Conservation (phyloP, 2,888 invertebrate genomes). For the Sphinx pinastri region DNA sequence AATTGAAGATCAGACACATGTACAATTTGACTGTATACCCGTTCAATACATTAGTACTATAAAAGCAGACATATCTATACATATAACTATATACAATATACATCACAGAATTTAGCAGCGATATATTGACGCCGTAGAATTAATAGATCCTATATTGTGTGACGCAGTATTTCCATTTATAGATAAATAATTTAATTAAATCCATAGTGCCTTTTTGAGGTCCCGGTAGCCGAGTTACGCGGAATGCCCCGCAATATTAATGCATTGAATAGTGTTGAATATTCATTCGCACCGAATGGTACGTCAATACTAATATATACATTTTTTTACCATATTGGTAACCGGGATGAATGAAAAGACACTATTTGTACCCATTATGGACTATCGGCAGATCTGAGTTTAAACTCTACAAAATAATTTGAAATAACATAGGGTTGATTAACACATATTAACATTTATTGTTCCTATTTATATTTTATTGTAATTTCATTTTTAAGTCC, state of each 20-base stretch:
- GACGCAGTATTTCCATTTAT: neutral
- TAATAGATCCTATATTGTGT: neutral
- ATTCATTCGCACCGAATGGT: too few species aligned
- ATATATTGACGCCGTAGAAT: neutral
- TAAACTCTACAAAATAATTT: neutral
- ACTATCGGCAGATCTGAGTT: constrained; percentile 15
- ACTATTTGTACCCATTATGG: too few species aligned
- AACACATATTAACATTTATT: neutral
- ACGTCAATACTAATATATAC: too few species aligned
- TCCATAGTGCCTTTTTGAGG: too few species aligned
- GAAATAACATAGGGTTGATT: neutral
- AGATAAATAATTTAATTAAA: too few species aligned
- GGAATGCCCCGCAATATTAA: too few species aligned
- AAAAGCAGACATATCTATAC: constrained; percentile 17
- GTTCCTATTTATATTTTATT: constrained; percentile 16
- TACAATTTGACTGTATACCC: constrained; percentile 28
- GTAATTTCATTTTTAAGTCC: neutral
- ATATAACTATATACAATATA: neutral
- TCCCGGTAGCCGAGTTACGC: too few species aligned
- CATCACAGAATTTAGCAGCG: constrained; percentile 15
- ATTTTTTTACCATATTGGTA: too few species aligned
- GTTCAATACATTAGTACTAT: constrained; percentile 33
- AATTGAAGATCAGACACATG: neutral
- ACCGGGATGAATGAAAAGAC: too few species aligned
- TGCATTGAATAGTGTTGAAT: too few species aligned